Evolutionary conservation across 2,888 invertebrate species (phyloP), one percentile per base, ranked within the genome.

Genomic region (Xylota sylvarum): DNA sequence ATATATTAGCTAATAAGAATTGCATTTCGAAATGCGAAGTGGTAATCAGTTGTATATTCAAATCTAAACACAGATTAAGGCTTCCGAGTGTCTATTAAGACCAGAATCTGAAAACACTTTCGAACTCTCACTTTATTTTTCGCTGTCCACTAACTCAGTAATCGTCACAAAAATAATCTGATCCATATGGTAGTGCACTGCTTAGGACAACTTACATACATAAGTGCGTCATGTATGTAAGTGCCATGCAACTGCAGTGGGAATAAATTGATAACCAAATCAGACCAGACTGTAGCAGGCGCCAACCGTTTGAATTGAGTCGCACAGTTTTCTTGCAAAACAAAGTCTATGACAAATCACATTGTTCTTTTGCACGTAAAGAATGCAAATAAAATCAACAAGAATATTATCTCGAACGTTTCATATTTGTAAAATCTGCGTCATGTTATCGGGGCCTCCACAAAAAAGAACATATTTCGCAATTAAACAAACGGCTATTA

Each of bases 401-500:
- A 50, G 19, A 50, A 5, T 50, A 62, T 12, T 50, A 62, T 12
- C 10, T 55, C 5, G 14, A 48, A 46, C 14, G 10, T 30, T 52
- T 73, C 17, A 62, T 55, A n/a, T 27, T 65, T 62, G 10, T 70
- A 10, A 32, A n/a, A 14, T 40, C 17, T 40, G 14, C 14, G 30
- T 62, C 17, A 17, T 7, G 5, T 9, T 62, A 30, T 62, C 43
- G 43, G 32, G 46, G 48, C 27, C 52, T 62, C 40, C 6, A 9
- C 1, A 46, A 52, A 19, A 73, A 48, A 17, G 10, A 17, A 27
- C 1, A 70, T 12, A 69, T 79, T 56, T 78, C 12, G 46, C 17
- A 58, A 74, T 35, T 23, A 30, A 48, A 48, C 40, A 65, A 60
- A 52, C 32, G 7, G 35, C 19, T 19, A 30, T 73, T 46, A 60